phyloP scores from a whole-genome alignment of 1,140 invertebrate species.

The Sminthurinus signatus region DNA sequence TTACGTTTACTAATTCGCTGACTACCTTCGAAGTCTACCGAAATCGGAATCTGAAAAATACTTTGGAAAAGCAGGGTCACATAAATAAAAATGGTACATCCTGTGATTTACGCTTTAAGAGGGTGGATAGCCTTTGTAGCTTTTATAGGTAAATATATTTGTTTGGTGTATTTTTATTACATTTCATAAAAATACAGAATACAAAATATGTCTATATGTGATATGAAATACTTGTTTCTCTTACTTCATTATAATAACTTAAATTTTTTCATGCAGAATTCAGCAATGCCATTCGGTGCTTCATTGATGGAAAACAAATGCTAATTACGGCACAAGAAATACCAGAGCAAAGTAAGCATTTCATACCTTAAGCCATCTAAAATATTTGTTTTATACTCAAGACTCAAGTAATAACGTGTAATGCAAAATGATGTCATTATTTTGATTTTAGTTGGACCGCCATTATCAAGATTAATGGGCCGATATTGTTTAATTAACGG shows the following conservation, averaged over 20 bases:
- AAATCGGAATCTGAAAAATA: too few relatives aligned
- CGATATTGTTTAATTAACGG: constrained; percentile 36
- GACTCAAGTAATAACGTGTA: not conserved
- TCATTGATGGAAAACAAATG: constrained; percentile 34
- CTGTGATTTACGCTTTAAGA: constrained; percentile 38
- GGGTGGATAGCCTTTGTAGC: constrained; percentile 42
- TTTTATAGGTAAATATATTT: constrained; percentile 28
- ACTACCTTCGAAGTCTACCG: too few relatives aligned
- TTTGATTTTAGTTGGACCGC: constrained; percentile 17
- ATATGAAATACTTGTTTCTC: too few relatives aligned
- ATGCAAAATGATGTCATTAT: not conserved
- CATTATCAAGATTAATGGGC: constrained; percentile 30
- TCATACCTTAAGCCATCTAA: too few relatives aligned
- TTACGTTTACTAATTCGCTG: too few relatives aligned
- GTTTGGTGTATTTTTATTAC: too few relatives aligned
- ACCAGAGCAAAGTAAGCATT: constrained; percentile 22
- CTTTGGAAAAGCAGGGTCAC: too few relatives aligned
- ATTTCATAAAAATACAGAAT: too few relatives aligned
- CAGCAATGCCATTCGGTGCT: constrained; percentile 36
- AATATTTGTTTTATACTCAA: not conserved
- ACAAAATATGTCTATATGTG: too few relatives aligned
- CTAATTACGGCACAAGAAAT: constrained; percentile 13
- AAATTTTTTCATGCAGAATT: constrained; percentile 1
- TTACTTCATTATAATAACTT: too few relatives aligned
- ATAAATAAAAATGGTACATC: constrained; percentile 36